These are phyloP conservation scores for Seriola aureovittata DNA, from an alignment of 2,113 vertebrate genomes.

Conservation along the genomic window DNA sequence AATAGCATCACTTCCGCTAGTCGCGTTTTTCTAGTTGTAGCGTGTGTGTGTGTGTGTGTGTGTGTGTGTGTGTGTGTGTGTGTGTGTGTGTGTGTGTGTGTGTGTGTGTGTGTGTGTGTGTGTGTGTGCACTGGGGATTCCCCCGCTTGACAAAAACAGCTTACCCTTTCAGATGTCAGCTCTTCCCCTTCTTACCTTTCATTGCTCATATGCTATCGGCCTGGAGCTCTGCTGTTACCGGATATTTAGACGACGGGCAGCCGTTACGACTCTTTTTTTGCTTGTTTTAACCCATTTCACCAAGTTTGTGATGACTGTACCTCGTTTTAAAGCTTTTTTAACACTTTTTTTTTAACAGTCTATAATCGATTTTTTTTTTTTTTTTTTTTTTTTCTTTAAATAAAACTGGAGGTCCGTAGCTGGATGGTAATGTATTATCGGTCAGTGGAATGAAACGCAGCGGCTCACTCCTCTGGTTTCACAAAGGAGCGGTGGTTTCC, in stretches of 20 bases:
- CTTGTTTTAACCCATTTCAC: background rate
- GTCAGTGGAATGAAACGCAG: constrained; percentile 80
- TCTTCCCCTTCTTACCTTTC: constrained; percentile 68
- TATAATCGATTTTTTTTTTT: background rate
- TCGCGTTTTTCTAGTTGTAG: background rate
- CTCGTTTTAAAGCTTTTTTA: background rate
- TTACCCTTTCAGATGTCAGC: constrained; percentile 64
- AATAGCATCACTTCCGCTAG: background rate
- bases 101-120: background rate
- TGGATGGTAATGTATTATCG: background rate
- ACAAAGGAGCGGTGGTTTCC: constrained; percentile 68
- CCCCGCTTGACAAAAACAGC: constrained; percentile 79
- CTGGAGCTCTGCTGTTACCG: constrained; percentile 58
- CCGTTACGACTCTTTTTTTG: background rate
- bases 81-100: no score
- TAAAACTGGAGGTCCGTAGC: background rate
- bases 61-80: background rate
- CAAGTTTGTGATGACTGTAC: background rate
- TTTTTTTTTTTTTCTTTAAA: no score
- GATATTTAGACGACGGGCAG: constrained; percentile 63
- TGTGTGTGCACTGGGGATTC: constrained; percentile 76
- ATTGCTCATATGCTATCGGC: constrained; percentile 62
- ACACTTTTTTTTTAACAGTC: background rate
- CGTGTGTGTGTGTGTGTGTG: background rate
- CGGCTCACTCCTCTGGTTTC: constrained; percentile 65